A percentile compares a stretch with the other conserved stretches of the same genome.
These are phyloP conservation scores for Nesidiocoris tenuis DNA, from an alignment of 2,888 invertebrate genomes.

Conservation along the genomic window DNA sequence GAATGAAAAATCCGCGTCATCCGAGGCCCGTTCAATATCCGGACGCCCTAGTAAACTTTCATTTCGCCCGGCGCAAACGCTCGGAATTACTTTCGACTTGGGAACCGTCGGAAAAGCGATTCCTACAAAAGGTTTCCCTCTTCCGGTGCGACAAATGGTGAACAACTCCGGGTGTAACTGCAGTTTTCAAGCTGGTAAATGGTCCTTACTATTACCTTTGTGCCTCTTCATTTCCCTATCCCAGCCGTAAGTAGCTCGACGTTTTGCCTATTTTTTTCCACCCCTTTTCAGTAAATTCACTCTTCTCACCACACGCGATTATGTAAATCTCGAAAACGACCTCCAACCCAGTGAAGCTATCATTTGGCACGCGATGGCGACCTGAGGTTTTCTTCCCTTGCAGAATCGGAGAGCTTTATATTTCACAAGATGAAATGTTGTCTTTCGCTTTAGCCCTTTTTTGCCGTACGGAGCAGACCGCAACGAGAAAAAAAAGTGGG, in stretches of 20 bases:
- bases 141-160: not conserved
- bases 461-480: not conserved
- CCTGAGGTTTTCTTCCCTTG: not conserved
- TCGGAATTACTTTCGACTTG: too few relatives aligned
- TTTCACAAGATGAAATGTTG: slow-evolving; percentile 21
- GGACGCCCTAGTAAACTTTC: too few relatives aligned
- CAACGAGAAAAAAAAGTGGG: not conserved
- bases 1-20: too few relatives aligned
- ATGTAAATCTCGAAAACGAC: slow-evolving; percentile 14
- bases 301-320: slow-evolving; percentile 28
- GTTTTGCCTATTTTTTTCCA: not conserved
- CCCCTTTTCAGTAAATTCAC: slow-evolving; percentile 12
- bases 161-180: not conserved
- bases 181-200: not conserved
- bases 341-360: slow-evolving; percentile 19
- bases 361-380: slow-evolving; percentile 16
- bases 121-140: not conserved
- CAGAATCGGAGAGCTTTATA: not conserved
- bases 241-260: not conserved
- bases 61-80: too few relatives aligned
- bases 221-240: not conserved
- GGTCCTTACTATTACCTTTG: not conserved
- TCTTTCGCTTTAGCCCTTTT: slow-evolving; percentile 13
- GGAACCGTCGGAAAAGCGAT: too few relatives aligned
- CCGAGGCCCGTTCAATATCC: too few relatives aligned